phyloP scores from a whole-genome alignment of 2,888 invertebrate species.

The Bursaphelenchus okinawaensis region DNA sequence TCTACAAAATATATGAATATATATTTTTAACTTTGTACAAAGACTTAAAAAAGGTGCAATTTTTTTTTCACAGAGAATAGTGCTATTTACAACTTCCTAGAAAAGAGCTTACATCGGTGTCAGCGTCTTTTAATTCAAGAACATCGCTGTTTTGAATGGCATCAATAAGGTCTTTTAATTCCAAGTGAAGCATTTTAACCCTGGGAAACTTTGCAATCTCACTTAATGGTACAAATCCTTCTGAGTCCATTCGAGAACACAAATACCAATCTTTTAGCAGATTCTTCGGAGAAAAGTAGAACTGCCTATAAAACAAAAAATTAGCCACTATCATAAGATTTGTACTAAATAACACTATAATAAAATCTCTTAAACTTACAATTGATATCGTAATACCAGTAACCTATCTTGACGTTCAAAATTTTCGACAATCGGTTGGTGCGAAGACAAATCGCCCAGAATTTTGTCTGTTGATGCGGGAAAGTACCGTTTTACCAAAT shows the following conservation, averaged over 20 bases:
- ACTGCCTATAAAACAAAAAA: neutral
- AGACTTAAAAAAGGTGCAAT: too few relatives aligned
- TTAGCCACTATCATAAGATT: neutral
- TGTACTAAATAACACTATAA: neutral
- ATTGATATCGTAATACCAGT: neutral
- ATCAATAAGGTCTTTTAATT: neutral
- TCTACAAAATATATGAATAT: neutral
- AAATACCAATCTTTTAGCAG: neutral
- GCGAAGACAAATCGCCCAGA: neutral
- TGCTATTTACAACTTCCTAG: neutral
- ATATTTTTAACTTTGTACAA: neutral
- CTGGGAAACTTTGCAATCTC: neutral
- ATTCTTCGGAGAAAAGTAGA: neutral
- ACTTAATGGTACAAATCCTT: neutral
- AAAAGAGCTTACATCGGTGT: neutral
- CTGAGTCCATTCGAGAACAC: neutral
- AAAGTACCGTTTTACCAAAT: neutral
- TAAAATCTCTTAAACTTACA: neutral
- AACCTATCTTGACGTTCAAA: neutral
- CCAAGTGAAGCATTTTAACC: neutral
- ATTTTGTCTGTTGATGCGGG: neutral
- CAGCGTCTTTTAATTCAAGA: neutral
- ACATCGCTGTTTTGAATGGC: neutral
- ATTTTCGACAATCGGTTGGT: neutral
- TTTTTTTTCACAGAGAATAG: too few relatives aligned